Conservation (phyloP, 2,113 vertebrate species). For the Pavo muticus region DNA sequence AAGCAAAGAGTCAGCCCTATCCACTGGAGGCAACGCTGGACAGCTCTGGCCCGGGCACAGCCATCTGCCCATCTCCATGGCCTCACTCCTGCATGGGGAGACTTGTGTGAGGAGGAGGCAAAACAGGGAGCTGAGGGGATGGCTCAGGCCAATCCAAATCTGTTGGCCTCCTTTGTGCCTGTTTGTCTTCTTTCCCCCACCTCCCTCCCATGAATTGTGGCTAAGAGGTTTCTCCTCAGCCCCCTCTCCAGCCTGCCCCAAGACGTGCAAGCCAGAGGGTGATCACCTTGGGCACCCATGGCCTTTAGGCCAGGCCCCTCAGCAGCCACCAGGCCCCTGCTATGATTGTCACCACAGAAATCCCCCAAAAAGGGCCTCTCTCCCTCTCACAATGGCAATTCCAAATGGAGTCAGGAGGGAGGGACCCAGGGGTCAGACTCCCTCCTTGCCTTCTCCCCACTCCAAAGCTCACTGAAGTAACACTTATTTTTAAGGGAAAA, state of each 20-base stretch:
- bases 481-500: not conserved
- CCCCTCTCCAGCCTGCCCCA: not conserved
- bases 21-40: not conserved
- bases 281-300: not conserved
- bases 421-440: not conserved
- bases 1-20: not conserved
- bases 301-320: not conserved
- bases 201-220: not conserved
- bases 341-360: not conserved
- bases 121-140: not conserved
- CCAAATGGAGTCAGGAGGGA: not conserved
- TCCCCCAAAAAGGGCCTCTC: not conserved
- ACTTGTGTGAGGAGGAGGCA: not conserved
- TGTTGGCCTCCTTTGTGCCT: not conserved
- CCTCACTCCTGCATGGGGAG: not conserved
- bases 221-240: not conserved
- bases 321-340: not conserved
- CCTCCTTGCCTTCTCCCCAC: not conserved
- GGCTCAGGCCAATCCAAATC: not conserved
- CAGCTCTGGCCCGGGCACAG: not conserved
- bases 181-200: not conserved
- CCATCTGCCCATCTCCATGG: not conserved
- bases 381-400: not conserved
- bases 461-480: not conserved
- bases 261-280: not conserved